Evolutionary conservation across 2,113 vertebrate genomes (phyloP).

Genomic region (Aythya baeri): DNA sequence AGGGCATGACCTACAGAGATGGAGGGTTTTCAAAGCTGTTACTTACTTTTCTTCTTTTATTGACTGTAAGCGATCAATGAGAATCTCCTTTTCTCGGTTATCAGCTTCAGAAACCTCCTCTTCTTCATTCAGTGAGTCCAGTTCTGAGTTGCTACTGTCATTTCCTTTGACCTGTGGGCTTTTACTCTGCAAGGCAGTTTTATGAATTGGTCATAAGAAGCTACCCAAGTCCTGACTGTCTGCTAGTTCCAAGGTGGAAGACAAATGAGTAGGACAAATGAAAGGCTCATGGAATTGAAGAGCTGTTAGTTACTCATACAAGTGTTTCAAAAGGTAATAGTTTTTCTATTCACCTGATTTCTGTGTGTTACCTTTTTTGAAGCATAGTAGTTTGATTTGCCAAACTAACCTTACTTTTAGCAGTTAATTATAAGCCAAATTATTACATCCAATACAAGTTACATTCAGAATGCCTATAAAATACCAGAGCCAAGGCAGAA

Average conservation of each 20-base stretch:
- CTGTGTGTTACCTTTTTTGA: not conserved
- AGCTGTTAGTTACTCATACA: constrained; percentile 4
- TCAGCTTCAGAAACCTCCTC: constrained; percentile 84
- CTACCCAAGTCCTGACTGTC: no score
- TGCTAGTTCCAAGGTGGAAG: not conserved
- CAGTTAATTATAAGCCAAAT: not conserved
- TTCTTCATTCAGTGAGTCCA: constrained; percentile 82
- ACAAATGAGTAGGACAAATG: not conserved
- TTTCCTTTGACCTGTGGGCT: constrained; percentile 49
- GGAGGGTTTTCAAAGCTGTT: not conserved
- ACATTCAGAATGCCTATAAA: not conserved
- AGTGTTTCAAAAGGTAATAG: not conserved
- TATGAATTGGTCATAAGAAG: not conserved
- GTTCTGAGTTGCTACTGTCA: constrained; percentile 54
- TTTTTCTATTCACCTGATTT: not conserved
- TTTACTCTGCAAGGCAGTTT: constrained; percentile 70
- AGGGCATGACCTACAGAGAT: not conserved
- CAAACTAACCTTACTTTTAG: constrained; percentile 11
- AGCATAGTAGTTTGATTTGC: not conserved
- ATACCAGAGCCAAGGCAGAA: not conserved
- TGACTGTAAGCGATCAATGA: constrained; percentile 91
- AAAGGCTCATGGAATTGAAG: not conserved
- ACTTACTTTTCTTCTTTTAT: constrained; percentile 97
- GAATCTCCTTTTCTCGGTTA: constrained; percentile 83
- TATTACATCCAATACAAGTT: not conserved